Evolutionary conservation across 2,888 invertebrate genomes (phyloP).

Genomic region (Noctua janthe): DNA sequence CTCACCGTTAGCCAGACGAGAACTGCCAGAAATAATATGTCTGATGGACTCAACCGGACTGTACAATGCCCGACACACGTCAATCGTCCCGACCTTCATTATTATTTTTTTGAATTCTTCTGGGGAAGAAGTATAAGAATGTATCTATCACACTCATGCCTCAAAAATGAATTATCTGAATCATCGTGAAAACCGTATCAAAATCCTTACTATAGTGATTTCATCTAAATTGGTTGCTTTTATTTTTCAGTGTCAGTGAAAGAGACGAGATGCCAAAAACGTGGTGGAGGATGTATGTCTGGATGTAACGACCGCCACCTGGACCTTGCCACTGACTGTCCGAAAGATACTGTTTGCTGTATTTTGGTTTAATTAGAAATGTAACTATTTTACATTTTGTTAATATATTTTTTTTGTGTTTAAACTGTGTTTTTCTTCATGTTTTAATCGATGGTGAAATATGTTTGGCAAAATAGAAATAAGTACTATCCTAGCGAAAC

Average conservation of each 20-base stretch:
- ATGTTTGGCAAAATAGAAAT: not conserved
- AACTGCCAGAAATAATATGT: no score
- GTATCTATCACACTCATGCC: no score
- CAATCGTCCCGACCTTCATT: no score
- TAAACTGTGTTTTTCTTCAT: not conserved
- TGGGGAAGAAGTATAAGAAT: no score
- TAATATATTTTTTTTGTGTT: not conserved
- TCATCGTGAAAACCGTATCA: not conserved
- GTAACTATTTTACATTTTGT: not conserved
- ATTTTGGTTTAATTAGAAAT: constrained; percentile 54
- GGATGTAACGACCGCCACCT: constrained; percentile 40
- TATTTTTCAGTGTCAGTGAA: constrained; percentile 76
- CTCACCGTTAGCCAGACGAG: no score
- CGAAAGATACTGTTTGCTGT: constrained; percentile 69
- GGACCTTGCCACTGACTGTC: constrained; percentile 70
- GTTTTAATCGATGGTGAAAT: no score
- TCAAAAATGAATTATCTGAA: no score
- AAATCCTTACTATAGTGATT: not conserved
- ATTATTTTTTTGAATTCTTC: no score
- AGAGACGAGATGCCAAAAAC: constrained; percentile 76
- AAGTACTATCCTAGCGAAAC: not conserved
- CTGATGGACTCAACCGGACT: no score
- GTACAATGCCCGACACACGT: no score
- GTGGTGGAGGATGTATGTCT: constrained; percentile 67
- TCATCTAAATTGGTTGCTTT: not conserved